Conservation (phyloP, 2,888 invertebrate species). For the Conchocele bisecta region DNA sequence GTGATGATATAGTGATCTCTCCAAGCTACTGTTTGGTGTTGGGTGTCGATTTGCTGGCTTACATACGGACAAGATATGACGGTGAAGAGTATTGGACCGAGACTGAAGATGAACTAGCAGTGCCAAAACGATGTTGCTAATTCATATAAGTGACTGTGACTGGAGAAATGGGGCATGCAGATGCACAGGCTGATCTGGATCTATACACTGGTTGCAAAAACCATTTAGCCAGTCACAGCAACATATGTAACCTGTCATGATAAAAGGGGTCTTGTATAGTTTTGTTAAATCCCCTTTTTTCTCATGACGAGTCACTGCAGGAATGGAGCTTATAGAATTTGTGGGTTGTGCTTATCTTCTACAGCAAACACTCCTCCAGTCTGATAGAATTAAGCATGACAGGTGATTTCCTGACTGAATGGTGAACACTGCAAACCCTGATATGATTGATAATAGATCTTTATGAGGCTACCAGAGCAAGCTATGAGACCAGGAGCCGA, state of each 20-base stretch:
- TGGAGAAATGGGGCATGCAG: no score
- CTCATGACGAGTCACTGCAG: not conserved
- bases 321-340: not conserved
- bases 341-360: not conserved
- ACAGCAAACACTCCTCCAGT: not conserved
- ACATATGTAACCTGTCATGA: not conserved
- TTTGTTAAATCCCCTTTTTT: not conserved
- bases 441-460: no score
- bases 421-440: no score
- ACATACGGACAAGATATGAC: slow-evolving; percentile 52
- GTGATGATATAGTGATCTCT: no score
- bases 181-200: no score
- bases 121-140: slow-evolving; percentile 22
- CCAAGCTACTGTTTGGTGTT: slow-evolving; percentile 61
- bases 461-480: no score
- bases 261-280: not conserved
- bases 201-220: no score
- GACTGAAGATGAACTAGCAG: slow-evolving; percentile 6
- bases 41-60: slow-evolving; percentile 46
- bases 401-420: no score
- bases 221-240: no score
- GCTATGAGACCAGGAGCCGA: no score
- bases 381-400: slow-evolving; percentile 4
- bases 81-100: slow-evolving; percentile 39
- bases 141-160: no score